Conservation (phyloP, 2,888 invertebrate species). For the Hecatera dysodea region DNA sequence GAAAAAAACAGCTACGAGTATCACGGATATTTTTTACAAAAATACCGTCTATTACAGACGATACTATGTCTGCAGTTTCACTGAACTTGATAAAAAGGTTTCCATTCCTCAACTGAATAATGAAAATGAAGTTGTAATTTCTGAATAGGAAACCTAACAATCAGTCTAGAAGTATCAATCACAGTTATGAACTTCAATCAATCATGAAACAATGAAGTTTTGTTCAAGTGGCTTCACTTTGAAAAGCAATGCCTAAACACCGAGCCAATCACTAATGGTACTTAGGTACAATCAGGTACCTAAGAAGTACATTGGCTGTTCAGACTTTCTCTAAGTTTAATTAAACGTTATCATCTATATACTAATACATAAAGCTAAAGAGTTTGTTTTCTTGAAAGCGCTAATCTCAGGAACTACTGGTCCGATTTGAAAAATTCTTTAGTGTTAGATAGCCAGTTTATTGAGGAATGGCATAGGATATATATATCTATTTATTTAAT, state of each 20-base stretch:
- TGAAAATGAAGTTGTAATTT: conserved; percentile 25
- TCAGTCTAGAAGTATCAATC: conserved; percentile 20
- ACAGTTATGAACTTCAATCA: conserved; percentile 29
- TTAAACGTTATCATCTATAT: conserved; percentile 45
- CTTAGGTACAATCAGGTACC: conserved; percentile 30
- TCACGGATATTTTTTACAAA: no score
- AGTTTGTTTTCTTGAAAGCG: no score
- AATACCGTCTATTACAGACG: not conserved
- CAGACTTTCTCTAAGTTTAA: conserved; percentile 55
- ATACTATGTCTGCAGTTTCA: not conserved
- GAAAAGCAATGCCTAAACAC: conserved; percentile 22
- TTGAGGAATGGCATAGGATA: no score
- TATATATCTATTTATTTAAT: no score
- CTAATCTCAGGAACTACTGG: no score
- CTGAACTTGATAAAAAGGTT: not conserved
- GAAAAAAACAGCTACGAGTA: no score
- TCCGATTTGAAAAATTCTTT: no score
- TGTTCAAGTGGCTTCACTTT: conserved; percentile 12
- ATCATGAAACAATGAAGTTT: conserved; percentile 43
- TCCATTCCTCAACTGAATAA: not conserved
- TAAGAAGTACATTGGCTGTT: no score
- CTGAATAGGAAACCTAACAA: conserved; percentile 20
- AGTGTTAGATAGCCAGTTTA: no score
- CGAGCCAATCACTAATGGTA: conserved; percentile 57
- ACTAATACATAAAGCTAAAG: no score